These are phyloP conservation scores for Boulengeromyrus knoepffleri DNA, from an alignment of 2,113 vertebrate genomes.

Conservation along the genomic window DNA sequence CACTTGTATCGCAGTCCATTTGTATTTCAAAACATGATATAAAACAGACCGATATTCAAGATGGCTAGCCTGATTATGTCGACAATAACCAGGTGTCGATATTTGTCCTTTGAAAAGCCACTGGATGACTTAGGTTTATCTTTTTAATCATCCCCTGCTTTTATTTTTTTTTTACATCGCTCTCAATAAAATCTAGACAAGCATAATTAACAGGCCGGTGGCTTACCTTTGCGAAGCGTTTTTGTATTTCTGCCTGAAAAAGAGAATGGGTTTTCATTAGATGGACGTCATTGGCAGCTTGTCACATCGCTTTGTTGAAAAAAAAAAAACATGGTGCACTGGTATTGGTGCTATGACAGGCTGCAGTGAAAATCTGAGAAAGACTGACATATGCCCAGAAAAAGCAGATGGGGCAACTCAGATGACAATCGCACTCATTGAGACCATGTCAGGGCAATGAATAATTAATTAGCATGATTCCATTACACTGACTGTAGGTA, in stretches of 20 bases:
- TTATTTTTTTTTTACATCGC: neutral
- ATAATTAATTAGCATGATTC: neutral
- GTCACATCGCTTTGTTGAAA: neutral
- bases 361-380: neutral
- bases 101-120: neutral
- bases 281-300: neutral
- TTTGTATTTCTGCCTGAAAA: constrained; percentile 70
- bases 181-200: neutral
- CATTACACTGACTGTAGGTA: constrained; percentile 1
- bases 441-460: constrained; percentile 1
- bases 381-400: neutral
- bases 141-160: neutral
- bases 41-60: neutral
- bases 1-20: neutral
- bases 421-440: neutral
- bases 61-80: neutral
- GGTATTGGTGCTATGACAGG: neutral
- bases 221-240: constrained; percentile 65
- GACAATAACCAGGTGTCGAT: neutral
- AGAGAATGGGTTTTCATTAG: constrained; percentile 28
- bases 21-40: neutral
- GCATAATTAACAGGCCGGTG: neutral
- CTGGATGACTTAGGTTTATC: neutral
- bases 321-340: neutral
- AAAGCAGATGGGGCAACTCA: neutral